A percentile compares a stretch with the other conserved stretches of the same genome.
Conservation (phyloP, 2,797 vertebrate species). For the Falco columbarius region DNA sequence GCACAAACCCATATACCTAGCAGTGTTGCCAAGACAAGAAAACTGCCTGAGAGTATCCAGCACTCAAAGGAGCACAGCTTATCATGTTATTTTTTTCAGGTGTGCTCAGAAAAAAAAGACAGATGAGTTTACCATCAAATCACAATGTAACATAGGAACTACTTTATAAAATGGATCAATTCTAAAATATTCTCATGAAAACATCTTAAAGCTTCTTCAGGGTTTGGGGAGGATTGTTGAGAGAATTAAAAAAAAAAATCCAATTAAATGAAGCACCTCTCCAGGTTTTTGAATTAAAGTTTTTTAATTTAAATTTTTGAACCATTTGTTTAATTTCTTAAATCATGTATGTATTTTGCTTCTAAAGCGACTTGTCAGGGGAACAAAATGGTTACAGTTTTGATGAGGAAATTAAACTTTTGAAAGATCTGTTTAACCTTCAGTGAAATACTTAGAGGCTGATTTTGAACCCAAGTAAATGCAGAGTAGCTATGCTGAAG, state of each 20-base stretch:
- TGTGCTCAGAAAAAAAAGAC: background rate
- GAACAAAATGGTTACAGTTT: background rate
- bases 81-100: background rate
- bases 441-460: background rate
- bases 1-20: background rate
- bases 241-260: background rate
- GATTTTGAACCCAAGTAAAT: background rate
- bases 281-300: fast-evolving
- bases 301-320: background rate
- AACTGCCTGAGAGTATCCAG: background rate
- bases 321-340: background rate
- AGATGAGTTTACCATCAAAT: background rate
- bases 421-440: background rate
- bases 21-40: background rate
- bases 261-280: background rate
- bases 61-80: background rate
- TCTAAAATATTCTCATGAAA: background rate
- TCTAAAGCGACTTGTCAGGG: background rate
- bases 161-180: background rate
- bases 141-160: background rate
- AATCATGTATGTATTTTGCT: background rate
- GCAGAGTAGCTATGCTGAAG: background rate
- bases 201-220: background rate
- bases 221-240: background rate
- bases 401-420: background rate